Evolutionary conservation across 2,113 vertebrate genomes (phyloP).

Genomic region (Aythya baeri): DNA sequence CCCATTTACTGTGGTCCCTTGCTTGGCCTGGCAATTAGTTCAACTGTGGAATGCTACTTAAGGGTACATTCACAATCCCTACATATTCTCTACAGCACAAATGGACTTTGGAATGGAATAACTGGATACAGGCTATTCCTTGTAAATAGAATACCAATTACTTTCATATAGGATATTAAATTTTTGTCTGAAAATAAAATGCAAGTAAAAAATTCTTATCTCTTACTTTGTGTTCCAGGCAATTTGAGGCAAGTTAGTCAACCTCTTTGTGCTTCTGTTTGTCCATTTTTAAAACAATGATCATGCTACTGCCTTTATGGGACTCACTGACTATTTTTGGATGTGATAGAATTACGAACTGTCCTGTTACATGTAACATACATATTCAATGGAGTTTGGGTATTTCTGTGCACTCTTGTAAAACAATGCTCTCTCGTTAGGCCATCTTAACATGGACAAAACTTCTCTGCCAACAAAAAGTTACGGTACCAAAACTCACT

Average conservation of each 20-base stretch:
- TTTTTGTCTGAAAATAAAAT: not conserved
- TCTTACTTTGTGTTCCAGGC: not conserved
- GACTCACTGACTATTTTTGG: not conserved
- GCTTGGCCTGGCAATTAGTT: conserved; percentile 58
- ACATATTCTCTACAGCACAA: not conserved
- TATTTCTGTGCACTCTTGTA: not conserved
- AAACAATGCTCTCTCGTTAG: not conserved
- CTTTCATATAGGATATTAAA: not conserved
- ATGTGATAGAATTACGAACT: not conserved
- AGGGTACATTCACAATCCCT: not conserved
- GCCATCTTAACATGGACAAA: not conserved
- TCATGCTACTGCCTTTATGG: not conserved
- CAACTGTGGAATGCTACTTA: conserved; percentile 51
- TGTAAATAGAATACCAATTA: not conserved
- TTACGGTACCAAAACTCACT: not conserved
- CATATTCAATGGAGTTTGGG: not conserved
- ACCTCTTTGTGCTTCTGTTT: not conserved
- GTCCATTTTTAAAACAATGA: not conserved
- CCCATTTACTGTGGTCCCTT: conserved; percentile 29
- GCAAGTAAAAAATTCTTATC: not conserved
- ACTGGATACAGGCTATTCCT: not conserved
- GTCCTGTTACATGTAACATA: not conserved
- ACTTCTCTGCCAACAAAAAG: not conserved
- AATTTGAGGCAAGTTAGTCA: not conserved
- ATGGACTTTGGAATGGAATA: not conserved